Base-by-base conservation (phyloP, 2,888 invertebrate genomes). In the Marronus borbonicus region DNA sequence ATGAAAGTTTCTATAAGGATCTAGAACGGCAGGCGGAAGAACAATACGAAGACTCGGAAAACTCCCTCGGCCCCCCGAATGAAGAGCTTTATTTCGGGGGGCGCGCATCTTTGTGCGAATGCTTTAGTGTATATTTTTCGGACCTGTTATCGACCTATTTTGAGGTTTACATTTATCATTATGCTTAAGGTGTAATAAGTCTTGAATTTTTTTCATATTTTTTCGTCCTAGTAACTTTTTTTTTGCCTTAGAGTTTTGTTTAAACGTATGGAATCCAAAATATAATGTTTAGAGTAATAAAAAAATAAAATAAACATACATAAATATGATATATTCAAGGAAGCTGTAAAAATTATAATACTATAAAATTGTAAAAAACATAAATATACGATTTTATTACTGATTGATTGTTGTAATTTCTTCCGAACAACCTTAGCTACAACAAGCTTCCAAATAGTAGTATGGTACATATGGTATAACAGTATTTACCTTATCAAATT, bases 11-110 rank as follows among this genome's bases (percentile, higher is more conserved):
- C 81, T 91, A 91, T 84, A 89, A 91, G 76, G 93, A 93, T 80
- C 86, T 93, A 78, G 93, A 93, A 83, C 90, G 92, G 78, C 92
- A 93, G 83, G 93, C 93, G 0, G 91, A 91, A 70, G 93, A 93
- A 83, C 93, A 93, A 84, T 93, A 93, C 85, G 82, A 84, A 65
- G 83, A 81, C 66, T 82, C 84, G 85, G 85, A 85, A 85, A 85
- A 85, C 85, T 84, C 64, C 79, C 79, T 80, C 80, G 78, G 83
- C 84, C 84, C 44, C 83, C 84, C 83, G 84, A 83, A 80, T 83
- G 79, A 80, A 64, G 76, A 79, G 58, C 74, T 77, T 64, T 77
- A 80, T 79, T 82, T 81, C 82, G 82, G 82, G 44, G 82, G 83
- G 83, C 81, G 69, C 62, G 66, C 70, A 60, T 68, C 58, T 31